phyloP scores from a whole-genome alignment of 1,140 invertebrate genomes.

The Telenomus remus region DNA sequence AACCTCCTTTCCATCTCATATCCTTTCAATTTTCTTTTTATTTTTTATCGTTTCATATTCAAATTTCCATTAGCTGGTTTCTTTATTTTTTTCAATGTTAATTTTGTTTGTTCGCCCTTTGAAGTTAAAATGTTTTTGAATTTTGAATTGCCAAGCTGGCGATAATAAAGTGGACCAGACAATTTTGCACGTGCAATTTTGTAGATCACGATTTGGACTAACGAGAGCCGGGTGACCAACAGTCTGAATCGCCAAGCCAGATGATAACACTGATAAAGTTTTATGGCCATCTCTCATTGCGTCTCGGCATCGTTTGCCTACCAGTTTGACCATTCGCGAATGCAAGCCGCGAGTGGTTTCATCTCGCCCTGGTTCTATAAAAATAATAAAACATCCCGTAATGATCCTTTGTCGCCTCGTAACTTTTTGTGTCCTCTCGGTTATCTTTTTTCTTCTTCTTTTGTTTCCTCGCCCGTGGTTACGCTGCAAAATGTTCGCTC shows the following conservation, averaged over 20 bases:
- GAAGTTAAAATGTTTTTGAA: neutral
- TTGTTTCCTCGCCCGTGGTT: neutral
- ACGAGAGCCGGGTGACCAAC: constrained; percentile 62
- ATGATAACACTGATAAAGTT: constrained; percentile 67
- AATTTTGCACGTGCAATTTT: constrained; percentile 30
- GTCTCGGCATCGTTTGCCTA: constrained; percentile 50
- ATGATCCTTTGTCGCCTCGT: constrained; percentile 21
- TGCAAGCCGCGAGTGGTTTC: constrained; percentile 5
- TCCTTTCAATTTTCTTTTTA: neutral
- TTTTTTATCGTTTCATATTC: neutral
- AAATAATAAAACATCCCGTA: neutral
- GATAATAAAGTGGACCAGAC: constrained; percentile 4
- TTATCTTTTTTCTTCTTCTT: neutral
- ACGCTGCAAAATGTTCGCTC: constrained; percentile 1
- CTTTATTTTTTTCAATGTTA: neutral
- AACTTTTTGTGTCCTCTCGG: too few relatives aligned
- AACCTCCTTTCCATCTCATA: neutral
- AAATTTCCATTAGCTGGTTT: neutral
- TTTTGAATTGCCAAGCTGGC: constrained; percentile 19
- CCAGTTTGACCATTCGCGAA: constrained; percentile 5
- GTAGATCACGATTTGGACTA: constrained; percentile 51
- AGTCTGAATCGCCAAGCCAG: constrained; percentile 63
- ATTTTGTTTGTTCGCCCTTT: too few relatives aligned
- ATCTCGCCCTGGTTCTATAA: constrained; percentile 7
- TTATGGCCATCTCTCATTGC: constrained; percentile 66